Evolutionary conservation across 2,113 vertebrate genomes (phyloP).

Genomic region (Bagarius yarrelli): DNA sequence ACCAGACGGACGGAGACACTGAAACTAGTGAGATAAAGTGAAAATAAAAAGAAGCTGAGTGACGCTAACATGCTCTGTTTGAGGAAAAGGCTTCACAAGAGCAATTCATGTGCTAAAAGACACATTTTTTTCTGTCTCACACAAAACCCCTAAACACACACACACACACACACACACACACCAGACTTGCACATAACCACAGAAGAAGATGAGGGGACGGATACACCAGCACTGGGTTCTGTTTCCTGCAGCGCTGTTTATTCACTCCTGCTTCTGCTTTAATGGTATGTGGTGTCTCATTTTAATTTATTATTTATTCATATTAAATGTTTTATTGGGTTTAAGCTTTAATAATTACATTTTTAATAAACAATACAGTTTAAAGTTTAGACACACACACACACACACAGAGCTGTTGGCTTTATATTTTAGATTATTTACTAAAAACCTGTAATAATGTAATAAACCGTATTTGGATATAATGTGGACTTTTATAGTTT

Average conservation of each 20-base stretch:
- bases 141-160: neutral
- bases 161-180: neutral
- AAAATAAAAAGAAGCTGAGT: neutral
- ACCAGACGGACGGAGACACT: neutral
- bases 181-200: neutral
- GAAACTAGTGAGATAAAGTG: neutral
- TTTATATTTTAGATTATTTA: no score
- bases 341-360: neutral
- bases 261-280: slow-evolving; percentile 22
- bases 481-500: no score
- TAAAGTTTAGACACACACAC: neutral
- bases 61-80: neutral
- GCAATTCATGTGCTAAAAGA: neutral
- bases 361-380: neutral
- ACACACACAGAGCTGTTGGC: neutral
- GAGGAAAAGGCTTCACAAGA: neutral
- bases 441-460: no score
- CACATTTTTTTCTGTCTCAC: no score
- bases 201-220: neutral
- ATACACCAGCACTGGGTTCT: slow-evolving; percentile 4
- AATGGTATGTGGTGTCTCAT: slow-evolving; percentile 15
- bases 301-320: neutral
- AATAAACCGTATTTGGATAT: no score
- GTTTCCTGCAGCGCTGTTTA: slow-evolving; percentile 39
- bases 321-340: neutral